Percentiles rank a stretch among this genome's conserved stretches.
Conservation (phyloP, 2,888 invertebrate species). For the Dryomyza anilis region DNA sequence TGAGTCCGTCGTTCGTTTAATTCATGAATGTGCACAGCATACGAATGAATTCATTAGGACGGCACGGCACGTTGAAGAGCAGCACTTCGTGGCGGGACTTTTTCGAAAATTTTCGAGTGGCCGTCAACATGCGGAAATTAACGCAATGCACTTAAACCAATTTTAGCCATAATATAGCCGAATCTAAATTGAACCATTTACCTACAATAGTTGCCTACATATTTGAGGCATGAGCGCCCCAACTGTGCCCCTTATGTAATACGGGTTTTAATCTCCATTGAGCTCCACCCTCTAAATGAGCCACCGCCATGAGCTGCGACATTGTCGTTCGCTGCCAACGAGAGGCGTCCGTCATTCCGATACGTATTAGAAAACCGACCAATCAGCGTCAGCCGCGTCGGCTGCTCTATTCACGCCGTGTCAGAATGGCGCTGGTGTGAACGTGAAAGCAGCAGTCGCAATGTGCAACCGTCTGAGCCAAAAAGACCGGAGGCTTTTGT, state of each 20-base stretch:
- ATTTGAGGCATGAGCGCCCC: too few species aligned
- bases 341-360: constrained; percentile 4
- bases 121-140: too few species aligned
- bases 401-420: too few species aligned
- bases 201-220: too few species aligned
- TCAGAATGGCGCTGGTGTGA: not conserved
- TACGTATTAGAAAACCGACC: too few species aligned
- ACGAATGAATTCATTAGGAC: not conserved
- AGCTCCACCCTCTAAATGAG: not conserved
- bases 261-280: not conserved
- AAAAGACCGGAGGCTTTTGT: constrained; percentile 47
- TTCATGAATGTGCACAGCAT: not conserved
- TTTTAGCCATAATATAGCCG: too few species aligned
- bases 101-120: too few species aligned
- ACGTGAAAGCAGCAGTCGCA: constrained; percentile 1
- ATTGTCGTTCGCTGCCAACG: not conserved
- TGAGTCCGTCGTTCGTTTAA: constrained; percentile 3
- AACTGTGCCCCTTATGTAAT: too few species aligned
- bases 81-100: not conserved
- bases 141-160: too few species aligned
- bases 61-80: not conserved
- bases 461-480: constrained; percentile 25
- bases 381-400: not conserved
- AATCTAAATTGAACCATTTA: too few species aligned
- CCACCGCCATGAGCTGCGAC: not conserved